Percentiles rank a stretch among this genome's conserved stretches.
Evolutionary conservation across 2,888 invertebrate species (phyloP).

Genomic region (Phyllotreta striolata): DNA sequence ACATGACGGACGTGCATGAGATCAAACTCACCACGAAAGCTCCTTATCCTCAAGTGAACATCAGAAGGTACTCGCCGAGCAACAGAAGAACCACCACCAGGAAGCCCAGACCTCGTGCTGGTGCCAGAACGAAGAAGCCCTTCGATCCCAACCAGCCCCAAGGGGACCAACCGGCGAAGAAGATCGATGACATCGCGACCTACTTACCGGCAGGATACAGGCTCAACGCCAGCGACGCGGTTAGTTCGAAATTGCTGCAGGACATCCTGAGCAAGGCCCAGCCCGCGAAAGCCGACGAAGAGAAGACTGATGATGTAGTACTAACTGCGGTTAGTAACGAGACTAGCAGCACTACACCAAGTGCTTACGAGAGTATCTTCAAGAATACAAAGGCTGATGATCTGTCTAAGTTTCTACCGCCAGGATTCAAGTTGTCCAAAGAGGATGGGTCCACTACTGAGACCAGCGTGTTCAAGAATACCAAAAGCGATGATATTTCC

Average conservation of each 20-base stretch:
- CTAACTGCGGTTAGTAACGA: conserved; percentile 11
- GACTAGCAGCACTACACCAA: conserved; percentile 40
- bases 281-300: conserved; percentile 28
- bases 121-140: conserved; percentile 25
- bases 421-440: conserved; percentile 62
- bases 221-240: conserved; percentile 45
- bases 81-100: conserved; percentile 52
- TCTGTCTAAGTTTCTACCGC: conserved; percentile 59
- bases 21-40: conserved; percentile 61
- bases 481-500: conserved; percentile 31
- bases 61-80: conserved; percentile 70
- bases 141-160: conserved; percentile 50
- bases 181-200: conserved; percentile 49
- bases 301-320: conserved; percentile 28
- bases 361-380: conserved; percentile 25
- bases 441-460: conserved; percentile 31
- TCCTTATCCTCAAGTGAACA: conserved; percentile 69
- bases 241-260: conserved; percentile 45
- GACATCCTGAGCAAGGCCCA: conserved; percentile 46
- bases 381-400: conserved; percentile 57
- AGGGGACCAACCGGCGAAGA: conserved; percentile 53
- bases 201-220: conserved; percentile 62
- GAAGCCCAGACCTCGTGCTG: conserved; percentile 40
- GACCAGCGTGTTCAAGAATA: conserved; percentile 26
- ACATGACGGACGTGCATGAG: conserved; percentile 49